Conservation (phyloP, 2,888 invertebrate species). For the Liopterus haemorrhoidalis region DNA sequence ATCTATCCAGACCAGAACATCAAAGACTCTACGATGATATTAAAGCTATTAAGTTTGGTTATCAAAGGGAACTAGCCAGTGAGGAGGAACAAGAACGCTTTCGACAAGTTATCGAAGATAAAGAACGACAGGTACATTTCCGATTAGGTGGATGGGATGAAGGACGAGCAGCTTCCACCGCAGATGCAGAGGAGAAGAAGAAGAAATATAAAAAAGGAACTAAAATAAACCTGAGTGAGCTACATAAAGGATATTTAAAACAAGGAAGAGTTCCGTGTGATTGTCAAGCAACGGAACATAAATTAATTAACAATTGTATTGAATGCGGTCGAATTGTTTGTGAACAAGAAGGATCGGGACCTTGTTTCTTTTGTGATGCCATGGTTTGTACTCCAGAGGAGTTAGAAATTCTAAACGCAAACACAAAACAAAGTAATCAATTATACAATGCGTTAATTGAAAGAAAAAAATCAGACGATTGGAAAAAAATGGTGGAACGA, state of each 20-base stretch:
- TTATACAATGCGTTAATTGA: constrained; percentile 61
- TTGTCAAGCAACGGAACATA: constrained; percentile 88
- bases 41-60: constrained; percentile 33
- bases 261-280: constrained; percentile 78
- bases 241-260: constrained; percentile 22
- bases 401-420: constrained; percentile 57
- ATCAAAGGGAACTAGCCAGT: constrained; percentile 29
- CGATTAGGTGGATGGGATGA: too few species aligned
- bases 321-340: constrained; percentile 94
- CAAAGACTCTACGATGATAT: constrained; percentile 53
- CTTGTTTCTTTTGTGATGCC: constrained; percentile 86
- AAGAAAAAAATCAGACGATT: constrained; percentile 52
- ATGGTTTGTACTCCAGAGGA: constrained; percentile 74
- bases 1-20: constrained; percentile 61
- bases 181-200: too few species aligned
- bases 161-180: background rate
- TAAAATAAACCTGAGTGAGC: constrained; percentile 18
- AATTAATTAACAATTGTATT: constrained; percentile 86
- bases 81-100: constrained; percentile 26
- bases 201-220: constrained; percentile 36
- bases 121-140: constrained; percentile 9
- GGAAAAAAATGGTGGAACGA: constrained; percentile 68
- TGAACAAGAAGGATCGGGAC: constrained; percentile 92
- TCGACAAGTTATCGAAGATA: constrained; percentile 24
- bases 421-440: constrained; percentile 62